A percentile compares a stretch with the other conserved stretches of the same genome.
Conservation (phyloP, 2,888 invertebrate species). For the Chaitophorus viminalis region DNA sequence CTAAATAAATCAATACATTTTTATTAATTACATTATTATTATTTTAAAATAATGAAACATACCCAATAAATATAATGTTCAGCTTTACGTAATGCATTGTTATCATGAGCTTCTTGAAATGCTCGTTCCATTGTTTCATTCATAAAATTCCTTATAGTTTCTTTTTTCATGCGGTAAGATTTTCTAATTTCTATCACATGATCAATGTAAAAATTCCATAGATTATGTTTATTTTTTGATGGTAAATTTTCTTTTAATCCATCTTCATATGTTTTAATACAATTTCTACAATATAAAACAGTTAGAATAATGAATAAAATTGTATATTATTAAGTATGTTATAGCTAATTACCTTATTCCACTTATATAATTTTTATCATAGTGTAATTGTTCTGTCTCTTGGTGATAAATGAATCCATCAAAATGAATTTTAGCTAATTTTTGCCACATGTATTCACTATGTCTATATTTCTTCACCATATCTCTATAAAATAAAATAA, state of each 20-base stretch:
- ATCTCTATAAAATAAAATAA: conserved; percentile 27
- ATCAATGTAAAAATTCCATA: conserved; percentile 48
- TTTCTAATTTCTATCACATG: conserved; percentile 54
- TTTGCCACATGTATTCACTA: conserved; percentile 48
- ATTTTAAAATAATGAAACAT: background rate
- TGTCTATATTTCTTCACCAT: conserved; percentile 49
- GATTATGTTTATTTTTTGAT: conserved; percentile 38
- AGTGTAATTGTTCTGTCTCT: conserved; percentile 34
- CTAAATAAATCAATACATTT: conserved; percentile 13
- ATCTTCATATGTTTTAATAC: conserved; percentile 46
- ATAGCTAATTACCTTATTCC: conserved; percentile 23
- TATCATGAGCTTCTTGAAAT: conserved; percentile 55
- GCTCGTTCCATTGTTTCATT: conserved; percentile 53
- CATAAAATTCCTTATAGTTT: conserved; percentile 55
- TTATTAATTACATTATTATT: background rate
- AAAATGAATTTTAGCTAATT: conserved; percentile 56
- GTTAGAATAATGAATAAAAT: background rate
- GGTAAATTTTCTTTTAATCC: conserved; percentile 47
- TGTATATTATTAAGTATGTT: background rate
- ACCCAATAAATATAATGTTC: conserved; percentile 55
- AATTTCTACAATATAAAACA: conserved; percentile 23
- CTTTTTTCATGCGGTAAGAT: conserved; percentile 55
- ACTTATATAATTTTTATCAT: conserved; percentile 39
- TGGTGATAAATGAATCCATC: conserved; percentile 49
- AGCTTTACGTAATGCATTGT: conserved; percentile 33